Evolutionary conservation across 2,113 vertebrate species (phyloP).

Genomic region (Crypturellus undulatus): DNA sequence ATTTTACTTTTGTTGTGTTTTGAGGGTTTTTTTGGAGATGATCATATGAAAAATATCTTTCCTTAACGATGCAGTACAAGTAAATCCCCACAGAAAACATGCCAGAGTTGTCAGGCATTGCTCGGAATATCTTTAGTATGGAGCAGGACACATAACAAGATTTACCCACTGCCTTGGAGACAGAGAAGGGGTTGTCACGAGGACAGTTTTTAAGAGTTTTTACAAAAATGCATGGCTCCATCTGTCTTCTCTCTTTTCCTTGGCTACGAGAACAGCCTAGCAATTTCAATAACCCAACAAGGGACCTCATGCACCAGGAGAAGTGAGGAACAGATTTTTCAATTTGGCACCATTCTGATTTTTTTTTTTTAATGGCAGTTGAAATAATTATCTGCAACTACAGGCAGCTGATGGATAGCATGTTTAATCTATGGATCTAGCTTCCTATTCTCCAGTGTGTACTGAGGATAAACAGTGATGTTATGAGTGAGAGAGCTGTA

Average conservation of each 20-base stretch:
- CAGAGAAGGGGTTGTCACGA: conserved; percentile 71
- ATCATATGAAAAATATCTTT: conserved; percentile 40
- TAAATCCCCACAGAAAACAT: conserved; percentile 56
- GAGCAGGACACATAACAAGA: conserved; percentile 70
- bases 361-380: conserved; percentile 71
- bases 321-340: conserved; percentile 82
- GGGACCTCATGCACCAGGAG: conserved; percentile 75
- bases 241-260: conserved; percentile 79
- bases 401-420: conserved; percentile 60
- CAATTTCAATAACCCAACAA: conserved; percentile 79
- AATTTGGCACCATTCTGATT: conserved; percentile 79
- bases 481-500: conserved; percentile 21
- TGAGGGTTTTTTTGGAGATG: neutral
- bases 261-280: conserved; percentile 77
- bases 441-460: conserved; percentile 25
- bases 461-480: conserved; percentile 56
- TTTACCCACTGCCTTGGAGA: conserved; percentile 60
- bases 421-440: conserved; percentile 65
- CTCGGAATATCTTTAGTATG: conserved; percentile 75
- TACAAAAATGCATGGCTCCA: conserved; percentile 78
- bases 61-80: conserved; percentile 41
- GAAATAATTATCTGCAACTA: conserved; percentile 72
- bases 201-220: conserved; percentile 76
- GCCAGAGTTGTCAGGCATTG: conserved; percentile 60
- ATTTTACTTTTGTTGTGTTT: conserved; percentile 24